Evolutionary conservation across 2,888 invertebrate species (phyloP), one percentile per base, ranked within the genome.

Genomic region (Glyphotaelius pellucidus): DNA sequence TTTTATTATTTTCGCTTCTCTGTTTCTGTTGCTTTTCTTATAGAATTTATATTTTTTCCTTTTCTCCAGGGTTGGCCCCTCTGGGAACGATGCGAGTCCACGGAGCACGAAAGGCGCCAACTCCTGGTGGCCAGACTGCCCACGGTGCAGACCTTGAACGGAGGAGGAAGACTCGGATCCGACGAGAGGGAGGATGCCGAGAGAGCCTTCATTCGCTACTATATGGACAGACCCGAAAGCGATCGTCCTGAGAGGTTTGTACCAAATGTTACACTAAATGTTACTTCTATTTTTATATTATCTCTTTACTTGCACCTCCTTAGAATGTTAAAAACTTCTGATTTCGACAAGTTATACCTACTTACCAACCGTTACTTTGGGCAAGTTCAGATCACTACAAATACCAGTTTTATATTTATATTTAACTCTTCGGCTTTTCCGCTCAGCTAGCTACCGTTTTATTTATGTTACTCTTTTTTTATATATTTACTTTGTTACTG

Each of bases 131-230:
- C 99, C 19, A 96, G 99, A 93, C 96, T 99, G 93, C 99, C 99
- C 80, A 98, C 97, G 95, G 97, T 99, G 86, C 96, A 97, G 93
- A 98, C 98, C 90, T 95, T 99, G 83, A 99, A 99, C 95, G 99
- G 99, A 0, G 99, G 99, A 91, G 98, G 98, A 31, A 97, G 97
- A 25, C 98, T 99, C 94, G 97, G 97, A 79, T 96, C 96, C 0
- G 98, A 98, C 94, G 99, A 99, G 95, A 96, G 99, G 92, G 99
- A 99, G 95, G 98, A 98, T 94, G 98, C 99, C 25, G 99, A 99
- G 95, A 96, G 99, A 92, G 98, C 99, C 93, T 99, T 99, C 95
- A 98, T 99, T 94, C 97, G 99, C 92, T 97, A 98, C 95, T 99
- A 98, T 95, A 98, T 98, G 98, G 98, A 98, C 94, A 97, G 98